Evolutionary conservation across 2,113 vertebrate genomes (phyloP), one percentile per base, ranked within the genome.

Genomic region (Albula glossodonta): DNA sequence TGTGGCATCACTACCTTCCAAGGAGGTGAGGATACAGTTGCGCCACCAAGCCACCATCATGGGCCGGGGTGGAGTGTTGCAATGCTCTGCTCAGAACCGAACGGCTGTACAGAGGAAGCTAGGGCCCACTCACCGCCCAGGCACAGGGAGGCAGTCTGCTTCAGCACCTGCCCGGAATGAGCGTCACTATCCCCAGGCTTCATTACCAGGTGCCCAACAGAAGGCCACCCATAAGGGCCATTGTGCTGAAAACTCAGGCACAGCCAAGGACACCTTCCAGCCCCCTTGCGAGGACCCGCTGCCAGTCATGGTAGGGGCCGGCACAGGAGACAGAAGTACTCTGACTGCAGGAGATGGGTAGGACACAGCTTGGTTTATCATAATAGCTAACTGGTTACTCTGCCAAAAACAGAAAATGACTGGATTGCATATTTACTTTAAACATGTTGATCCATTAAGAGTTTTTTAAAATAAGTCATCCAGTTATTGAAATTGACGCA

Each of bases 331-430:
- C 15, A n/a, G 66, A 80, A 79, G 82, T 77, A 48, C 15, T 81
- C 88, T 17, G 22, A n/a, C 83, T 7, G 31, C 63, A 50, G 86
- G 83, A 48, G 84, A 31, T 51, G 86, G 88, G 94, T 93, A 88
- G 53, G 49, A 85, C 11, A n/a, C 17, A 5, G 19, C 52, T 48
- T 41, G 10, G 22, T 70, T 11, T 52, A 41, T 17, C 49, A 17
- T 81, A 13, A 52, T 25, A 41, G 31, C 60, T 66, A 15, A 19
- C 60, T 19, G 60, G 60, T 41, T 41, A 41, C 31, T 41, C 31
- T 41, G 31, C 31, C 31, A 41, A 41, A 41, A 41, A 41, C 31
- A 1, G 31, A 41, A 41, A 41, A 41, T 41, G 31, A 41, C 31
- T 1, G 31, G 31, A 41, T 41, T 41, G 31, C 31, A 41, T 41